Evolutionary conservation across 2,113 vertebrate genomes (phyloP), one percentile per base, ranked within the genome.

Genomic region (Marmota flaviventris): DNA sequence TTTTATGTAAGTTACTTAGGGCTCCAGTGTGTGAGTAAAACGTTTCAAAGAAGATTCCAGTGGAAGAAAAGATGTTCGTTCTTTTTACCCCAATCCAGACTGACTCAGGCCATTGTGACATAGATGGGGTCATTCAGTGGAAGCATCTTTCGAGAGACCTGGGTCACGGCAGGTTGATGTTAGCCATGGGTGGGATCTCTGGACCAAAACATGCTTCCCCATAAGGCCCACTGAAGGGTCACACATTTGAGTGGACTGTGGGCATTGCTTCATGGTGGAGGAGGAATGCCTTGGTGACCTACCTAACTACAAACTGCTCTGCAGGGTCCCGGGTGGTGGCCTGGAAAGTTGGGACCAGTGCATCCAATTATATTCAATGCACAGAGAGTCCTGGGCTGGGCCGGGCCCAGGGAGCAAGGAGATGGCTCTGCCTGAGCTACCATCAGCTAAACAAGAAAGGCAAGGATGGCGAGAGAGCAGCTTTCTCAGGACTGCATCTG

Each of bases 401-500:
- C 25, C 0, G 0, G 13, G 14, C 67, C 72, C 2, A 4, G 3
- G 27, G 61, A 42, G 22, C 1, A 4, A n/a, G 4, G 42, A 14
- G 6, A 24, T 6, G 24, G 27, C 48, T 45, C 70, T 79, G 37
- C 25, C 48, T 29, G 25, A 5, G 10, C 8, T 12, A 34, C 63
- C n/a, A 13, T 56, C 29, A 48, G 14, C 22, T 32, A 14, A 69
- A 63, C 11, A 39, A 56, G 81, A 5, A 92, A 81, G 45, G 11
- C 69, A 8, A n/a, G 6, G 10, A 34, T 1, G 4, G 42, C n/a
- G 58, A 45, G 34, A 7, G 9, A 92, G 39, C 24, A 34, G 11
- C 10, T 24, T 56, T 61, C 70, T 29, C 5, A 1, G 27, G 39
- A 56, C 29, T 18, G 34, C 13, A 4, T 32, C 39, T 45, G 12